A percentile compares a stretch with the other conserved stretches of the same genome.
Evolutionary conservation across 2,888 invertebrate species (phyloP).

Genomic region (Monopis laevigella): DNA sequence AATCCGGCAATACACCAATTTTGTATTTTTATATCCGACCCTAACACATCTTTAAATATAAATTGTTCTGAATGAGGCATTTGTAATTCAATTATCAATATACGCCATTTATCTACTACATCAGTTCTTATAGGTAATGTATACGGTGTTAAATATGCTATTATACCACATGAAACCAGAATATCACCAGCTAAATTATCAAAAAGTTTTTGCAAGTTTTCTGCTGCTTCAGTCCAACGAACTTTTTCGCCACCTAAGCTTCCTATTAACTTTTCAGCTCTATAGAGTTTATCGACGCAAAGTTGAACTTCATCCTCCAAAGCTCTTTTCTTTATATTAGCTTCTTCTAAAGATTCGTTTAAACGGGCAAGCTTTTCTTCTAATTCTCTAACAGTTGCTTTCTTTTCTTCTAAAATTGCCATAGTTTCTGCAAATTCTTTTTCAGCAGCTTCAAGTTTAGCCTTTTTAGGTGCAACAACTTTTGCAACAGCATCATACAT

Average conservation of each 20-base stretch:
- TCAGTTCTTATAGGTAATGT: constrained; percentile 72
- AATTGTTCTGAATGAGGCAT: constrained; percentile 83
- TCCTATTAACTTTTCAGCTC: constrained; percentile 89
- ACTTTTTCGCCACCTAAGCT: constrained; percentile 90
- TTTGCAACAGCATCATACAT: constrained; percentile 87
- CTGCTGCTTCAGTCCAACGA: constrained; percentile 84
- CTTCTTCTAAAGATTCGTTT: constrained; percentile 73
- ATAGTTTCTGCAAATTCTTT: constrained; percentile 83
- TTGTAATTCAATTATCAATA: constrained; percentile 70
- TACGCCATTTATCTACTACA: constrained; percentile 76
- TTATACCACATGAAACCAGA: constrained; percentile 86
- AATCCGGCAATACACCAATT: constrained; percentile 86
- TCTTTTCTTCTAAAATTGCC: constrained; percentile 85
- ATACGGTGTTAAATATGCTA: constrained; percentile 90
- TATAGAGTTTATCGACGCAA: constrained; percentile 83
- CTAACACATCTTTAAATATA: constrained; percentile 77
- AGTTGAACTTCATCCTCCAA: constrained; percentile 78
- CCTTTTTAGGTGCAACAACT: constrained; percentile 86
- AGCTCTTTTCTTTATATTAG: constrained; percentile 72
- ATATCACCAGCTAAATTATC: constrained; percentile 91
- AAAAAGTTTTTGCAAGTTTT: constrained; percentile 76
- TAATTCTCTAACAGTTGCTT: constrained; percentile 77
- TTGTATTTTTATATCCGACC: constrained; percentile 87
- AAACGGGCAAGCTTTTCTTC: constrained; percentile 80
- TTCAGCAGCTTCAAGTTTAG: constrained; percentile 82